phyloP scores from a whole-genome alignment of 2,113 vertebrate genomes.

The Columba janthina region DNA sequence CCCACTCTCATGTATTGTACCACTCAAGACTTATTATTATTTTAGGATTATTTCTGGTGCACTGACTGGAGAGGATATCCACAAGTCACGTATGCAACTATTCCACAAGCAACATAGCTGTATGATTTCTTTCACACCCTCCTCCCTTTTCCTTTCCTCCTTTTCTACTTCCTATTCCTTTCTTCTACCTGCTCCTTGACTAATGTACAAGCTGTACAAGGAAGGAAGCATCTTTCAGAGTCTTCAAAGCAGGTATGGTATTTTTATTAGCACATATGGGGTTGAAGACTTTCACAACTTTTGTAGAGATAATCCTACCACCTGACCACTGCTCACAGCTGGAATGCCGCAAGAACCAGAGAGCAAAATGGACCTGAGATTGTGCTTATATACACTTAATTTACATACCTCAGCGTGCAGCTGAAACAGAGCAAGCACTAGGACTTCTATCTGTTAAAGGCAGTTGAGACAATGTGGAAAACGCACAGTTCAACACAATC shows the following conservation, averaged over 20 bases:
- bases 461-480: neutral
- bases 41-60: conserved; percentile 27
- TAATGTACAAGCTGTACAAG: neutral
- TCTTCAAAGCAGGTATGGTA: neutral
- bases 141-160: neutral
- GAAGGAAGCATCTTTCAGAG: neutral
- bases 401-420: neutral
- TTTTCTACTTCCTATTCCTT: neutral
- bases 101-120: neutral
- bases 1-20: neutral
- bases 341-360: neutral
- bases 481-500: neutral
- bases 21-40: neutral
- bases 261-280: neutral
- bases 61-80: neutral
- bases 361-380: neutral
- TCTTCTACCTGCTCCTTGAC: neutral
- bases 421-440: neutral
- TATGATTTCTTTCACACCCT: neutral
- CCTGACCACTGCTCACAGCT: neutral
- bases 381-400: fast-evolving
- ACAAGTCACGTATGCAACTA: neutral
- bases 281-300: neutral
- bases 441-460: neutral
- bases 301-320: neutral